Evolutionary conservation across 2,888 invertebrate genomes (phyloP).

Genomic region (Lepidocyrtoides sp.): DNA sequence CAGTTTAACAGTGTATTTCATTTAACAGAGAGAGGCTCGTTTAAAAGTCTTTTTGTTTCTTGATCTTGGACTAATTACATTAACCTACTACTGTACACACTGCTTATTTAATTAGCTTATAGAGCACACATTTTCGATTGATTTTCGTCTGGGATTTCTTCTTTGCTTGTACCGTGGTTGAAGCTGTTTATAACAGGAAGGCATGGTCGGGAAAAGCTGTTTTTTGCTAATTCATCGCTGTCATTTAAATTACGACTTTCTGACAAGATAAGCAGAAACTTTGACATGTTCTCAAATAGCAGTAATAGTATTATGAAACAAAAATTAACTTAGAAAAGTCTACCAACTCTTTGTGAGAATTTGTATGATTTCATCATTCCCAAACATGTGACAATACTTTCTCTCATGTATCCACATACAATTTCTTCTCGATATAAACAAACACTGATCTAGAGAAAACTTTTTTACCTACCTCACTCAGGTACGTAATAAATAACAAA

Average conservation of each 20-base stretch:
- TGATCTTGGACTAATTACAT: slow-evolving; percentile 67
- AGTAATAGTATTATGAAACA: slow-evolving; percentile 11
- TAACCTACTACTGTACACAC: slow-evolving; percentile 53
- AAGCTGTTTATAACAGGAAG: too few species aligned
- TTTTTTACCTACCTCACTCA: neutral
- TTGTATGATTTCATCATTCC: slow-evolving; percentile 62
- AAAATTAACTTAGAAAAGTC: neutral
- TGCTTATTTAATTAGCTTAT: slow-evolving; percentile 54
- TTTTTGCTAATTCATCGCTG: slow-evolving; percentile 1
- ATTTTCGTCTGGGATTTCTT: neutral
- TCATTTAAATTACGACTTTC: neutral
- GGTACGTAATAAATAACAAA: neutral
- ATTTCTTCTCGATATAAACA: too few species aligned
- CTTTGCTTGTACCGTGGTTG: neutral
- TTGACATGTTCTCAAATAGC: neutral
- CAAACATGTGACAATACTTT: slow-evolving; percentile 25
- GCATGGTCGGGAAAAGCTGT: neutral
- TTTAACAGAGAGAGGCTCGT: neutral
- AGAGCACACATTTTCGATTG: neutral
- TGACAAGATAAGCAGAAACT: slow-evolving; percentile 36
- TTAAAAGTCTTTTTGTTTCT: slow-evolving; percentile 28
- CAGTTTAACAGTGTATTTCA: neutral
- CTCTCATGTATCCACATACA: too few species aligned
- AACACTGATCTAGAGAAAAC: neutral
- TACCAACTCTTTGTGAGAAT: slow-evolving; percentile 2